Base-by-base conservation (phyloP, 2,888 invertebrate species). In the Trachelus tabidus region DNA sequence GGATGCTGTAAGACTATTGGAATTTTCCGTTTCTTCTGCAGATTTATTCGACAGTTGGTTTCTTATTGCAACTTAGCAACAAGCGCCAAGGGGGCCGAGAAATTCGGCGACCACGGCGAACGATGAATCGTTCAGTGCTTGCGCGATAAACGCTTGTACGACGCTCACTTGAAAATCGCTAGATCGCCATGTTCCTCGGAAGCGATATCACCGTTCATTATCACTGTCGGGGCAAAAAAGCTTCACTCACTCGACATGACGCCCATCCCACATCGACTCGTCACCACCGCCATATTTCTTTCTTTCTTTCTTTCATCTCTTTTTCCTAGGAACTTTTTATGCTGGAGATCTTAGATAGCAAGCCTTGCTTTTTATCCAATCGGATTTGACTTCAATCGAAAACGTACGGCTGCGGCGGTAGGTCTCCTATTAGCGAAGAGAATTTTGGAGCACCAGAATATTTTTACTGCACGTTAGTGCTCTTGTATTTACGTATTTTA, bases 201-300 rank as follows among this genome's bases (percentile, higher is more conserved):
- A 81, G 85, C 81, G 84, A 85, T 88, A 89, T 88, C 87, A 85
- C 83, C 80, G 83, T 87, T 89, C 87, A 89, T 89, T 88, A 89
- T 90, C 89, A 85, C 87, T 84, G 83, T 83, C 81, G 82, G 79
- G 82, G 78, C 79, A 82, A 80, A 85, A 84, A 85, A 77, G 82
- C 82, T 81, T 82, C 82, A 80, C 84, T 86, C 85, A 82, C 85
- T 87, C 81, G 86, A 83, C 82, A 85, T 85, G 85, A 88, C 87
- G 88, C 87, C 87, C 90, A 90, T 88, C 84, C 85, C 84, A 83
- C 80, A 85, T 84, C 85, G 82, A 82, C 84, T 83, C 82, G 86
- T 81, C 86, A 85, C 83, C 82, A 78, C 79, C 83, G 85, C 86
- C 83, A 84, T 86, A 78, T 73, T 83, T 84, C 76, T 75, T 79